Conservation (phyloP, 2,797 vertebrate species). For the Danio tinwini region DNA sequence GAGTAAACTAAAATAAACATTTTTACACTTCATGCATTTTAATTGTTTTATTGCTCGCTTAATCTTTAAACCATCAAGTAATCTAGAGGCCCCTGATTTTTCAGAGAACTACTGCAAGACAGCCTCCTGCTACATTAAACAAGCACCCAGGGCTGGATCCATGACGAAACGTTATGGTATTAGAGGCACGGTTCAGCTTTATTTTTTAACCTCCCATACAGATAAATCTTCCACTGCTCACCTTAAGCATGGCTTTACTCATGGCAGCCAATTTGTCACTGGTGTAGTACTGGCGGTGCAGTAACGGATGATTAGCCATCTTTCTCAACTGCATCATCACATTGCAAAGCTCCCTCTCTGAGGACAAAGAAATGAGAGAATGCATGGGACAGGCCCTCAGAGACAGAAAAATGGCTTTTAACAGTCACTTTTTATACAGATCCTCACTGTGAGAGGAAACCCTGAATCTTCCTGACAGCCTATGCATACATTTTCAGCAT, state of each 20-base stretch:
- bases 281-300: conserved; percentile 94
- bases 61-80: neutral
- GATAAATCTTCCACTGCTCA: conserved; percentile 60
- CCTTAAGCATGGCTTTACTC: conserved; percentile 96
- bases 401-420: neutral
- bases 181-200: neutral
- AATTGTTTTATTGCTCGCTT: neutral
- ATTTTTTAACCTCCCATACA: neutral
- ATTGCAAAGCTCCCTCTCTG: conserved; percentile 88
- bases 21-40: neutral
- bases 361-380: neutral
- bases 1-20: neutral
- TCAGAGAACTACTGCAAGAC: neutral
- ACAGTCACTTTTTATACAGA: neutral
- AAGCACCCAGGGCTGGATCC: neutral
- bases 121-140: neutral
- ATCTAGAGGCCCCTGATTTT: neutral
- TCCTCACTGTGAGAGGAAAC: neutral
- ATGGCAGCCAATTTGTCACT: conserved; percentile 88
- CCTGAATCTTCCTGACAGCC: neutral
- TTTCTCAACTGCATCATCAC: conserved; percentile 98
- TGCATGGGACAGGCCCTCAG: neutral
- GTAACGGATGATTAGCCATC: conserved; percentile 97
- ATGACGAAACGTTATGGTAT: neutral
- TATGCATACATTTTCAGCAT: neutral